phyloP scores from a whole-genome alignment of 1,140 invertebrate species.

The Phthorimaea operculella region DNA sequence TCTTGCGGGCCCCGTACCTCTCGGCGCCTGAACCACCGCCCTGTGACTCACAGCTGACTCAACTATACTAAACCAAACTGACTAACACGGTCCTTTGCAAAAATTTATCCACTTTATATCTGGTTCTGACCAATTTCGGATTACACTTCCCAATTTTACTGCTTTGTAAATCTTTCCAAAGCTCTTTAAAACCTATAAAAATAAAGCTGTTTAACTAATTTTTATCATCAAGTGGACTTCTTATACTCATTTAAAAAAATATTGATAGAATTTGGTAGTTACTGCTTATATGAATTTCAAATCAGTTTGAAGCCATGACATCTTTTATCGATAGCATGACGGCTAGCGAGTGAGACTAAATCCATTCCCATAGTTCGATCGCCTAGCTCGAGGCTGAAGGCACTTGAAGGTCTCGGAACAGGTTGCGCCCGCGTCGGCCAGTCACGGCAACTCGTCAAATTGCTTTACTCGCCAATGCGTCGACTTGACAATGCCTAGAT shows the following conservation, averaged over 20 bases:
- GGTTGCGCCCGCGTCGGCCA: constrained; percentile 35
- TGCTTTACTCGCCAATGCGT: constrained; percentile 16
- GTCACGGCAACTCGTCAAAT: constrained; percentile 33
- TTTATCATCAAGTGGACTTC: too few species aligned
- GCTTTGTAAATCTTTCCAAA: too few species aligned
- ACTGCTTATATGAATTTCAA: too few species aligned
- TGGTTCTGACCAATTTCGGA: too few species aligned
- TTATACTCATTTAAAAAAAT: too few species aligned
- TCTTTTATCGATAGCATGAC: neutral
- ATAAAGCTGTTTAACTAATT: too few species aligned
- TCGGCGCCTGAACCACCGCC: constrained; percentile 35
- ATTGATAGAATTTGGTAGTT: too few species aligned
- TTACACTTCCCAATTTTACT: too few species aligned
- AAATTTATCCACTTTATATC: too few species aligned
- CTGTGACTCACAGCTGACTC: constrained; percentile 24
- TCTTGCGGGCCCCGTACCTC: constrained; percentile 2
- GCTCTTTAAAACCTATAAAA: too few species aligned
- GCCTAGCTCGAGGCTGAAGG: constrained; percentile 16
- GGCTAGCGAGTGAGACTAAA: constrained; percentile 12
- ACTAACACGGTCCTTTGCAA: neutral
- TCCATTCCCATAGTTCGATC: constrained; percentile 31
- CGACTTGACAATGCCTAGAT: constrained; percentile 9
- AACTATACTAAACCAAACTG: neutral
- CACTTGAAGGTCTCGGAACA: constrained; percentile 38
- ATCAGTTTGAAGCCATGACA: neutral